A percentile compares a stretch with the other conserved stretches of the same genome.
These are phyloP conservation scores for Epistrophella euchroma DNA, from an alignment of 2,888 invertebrate species.

Conservation along the genomic window DNA sequence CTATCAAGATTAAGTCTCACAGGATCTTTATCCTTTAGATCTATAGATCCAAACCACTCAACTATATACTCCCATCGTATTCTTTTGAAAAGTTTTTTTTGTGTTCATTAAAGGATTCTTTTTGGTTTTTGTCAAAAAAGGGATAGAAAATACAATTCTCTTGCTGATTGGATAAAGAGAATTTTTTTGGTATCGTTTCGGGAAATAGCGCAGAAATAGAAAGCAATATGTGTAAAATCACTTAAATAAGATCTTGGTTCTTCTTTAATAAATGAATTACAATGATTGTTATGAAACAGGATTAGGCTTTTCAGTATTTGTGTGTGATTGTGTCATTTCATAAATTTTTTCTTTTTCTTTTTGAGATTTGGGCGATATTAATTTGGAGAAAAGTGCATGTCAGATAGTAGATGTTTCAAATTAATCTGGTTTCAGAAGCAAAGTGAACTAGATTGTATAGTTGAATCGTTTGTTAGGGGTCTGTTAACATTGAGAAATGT, in stretches of 20 bases:
- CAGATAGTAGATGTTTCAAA: not conserved
- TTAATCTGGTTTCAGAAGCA: no score
- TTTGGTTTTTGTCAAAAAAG: slow-evolving; percentile 8
- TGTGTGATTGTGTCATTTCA: not conserved
- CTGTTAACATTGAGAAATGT: no score
- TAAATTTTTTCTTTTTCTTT: not conserved
- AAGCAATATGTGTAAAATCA: slow-evolving; percentile 15
- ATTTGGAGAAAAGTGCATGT: not conserved
- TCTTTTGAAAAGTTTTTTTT: slow-evolving; percentile 36
- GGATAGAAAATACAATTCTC: slow-evolving; percentile 43
- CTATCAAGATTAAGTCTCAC: slow-evolving; percentile 11
- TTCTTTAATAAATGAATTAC: slow-evolving; percentile 40
- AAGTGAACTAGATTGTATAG: no score
- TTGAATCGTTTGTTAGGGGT: no score
- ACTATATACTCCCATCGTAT: slow-evolving; percentile 31
- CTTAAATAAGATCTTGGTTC: slow-evolving; percentile 42
- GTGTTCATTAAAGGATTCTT: slow-evolving; percentile 54
- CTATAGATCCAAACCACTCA: slow-evolving; percentile 41
- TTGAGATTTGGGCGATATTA: not conserved
- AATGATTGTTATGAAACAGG: slow-evolving; percentile 56
- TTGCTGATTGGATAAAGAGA: slow-evolving; percentile 39
- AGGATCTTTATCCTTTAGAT: slow-evolving; percentile 35
- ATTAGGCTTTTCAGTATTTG: slow-evolving; percentile 27
- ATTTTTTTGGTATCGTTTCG: not conserved
- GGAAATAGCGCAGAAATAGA: not conserved